Conservation (phyloP, 2,888 invertebrate species). For the Tachina fera region DNA sequence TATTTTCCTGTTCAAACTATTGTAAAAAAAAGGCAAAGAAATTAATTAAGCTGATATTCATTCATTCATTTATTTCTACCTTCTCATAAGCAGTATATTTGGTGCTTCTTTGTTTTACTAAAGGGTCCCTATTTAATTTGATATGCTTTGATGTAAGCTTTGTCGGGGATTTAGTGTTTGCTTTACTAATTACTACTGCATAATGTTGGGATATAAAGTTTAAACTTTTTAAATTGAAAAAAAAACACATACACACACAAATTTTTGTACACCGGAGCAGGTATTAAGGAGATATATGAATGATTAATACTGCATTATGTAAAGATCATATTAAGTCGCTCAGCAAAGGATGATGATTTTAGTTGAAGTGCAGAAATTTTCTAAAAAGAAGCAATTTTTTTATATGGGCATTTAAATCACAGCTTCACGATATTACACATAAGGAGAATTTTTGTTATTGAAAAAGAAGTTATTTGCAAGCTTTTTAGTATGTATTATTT, state of each 20-base stretch:
- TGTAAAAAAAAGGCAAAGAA: slow-evolving; percentile 15
- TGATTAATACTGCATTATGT: background rate
- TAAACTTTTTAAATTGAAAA: background rate
- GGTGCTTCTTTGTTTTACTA: slow-evolving; percentile 38
- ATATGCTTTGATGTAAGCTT: slow-evolving; percentile 36
- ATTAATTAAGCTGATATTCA: slow-evolving; percentile 63
- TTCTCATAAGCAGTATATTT: slow-evolving; percentile 49
- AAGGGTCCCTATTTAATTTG: slow-evolving; percentile 4
- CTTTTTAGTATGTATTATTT: no score
- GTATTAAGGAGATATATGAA: background rate
- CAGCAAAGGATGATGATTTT: background rate
- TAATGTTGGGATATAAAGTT: slow-evolving; percentile 41
- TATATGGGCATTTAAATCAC: background rate
- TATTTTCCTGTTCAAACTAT: slow-evolving; percentile 1
- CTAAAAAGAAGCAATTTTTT: background rate
- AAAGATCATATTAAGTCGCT: background rate
- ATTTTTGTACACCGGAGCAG: background rate
- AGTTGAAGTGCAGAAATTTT: background rate
- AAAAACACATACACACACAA: no score
- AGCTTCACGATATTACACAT: no score
- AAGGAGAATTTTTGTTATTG: no score
- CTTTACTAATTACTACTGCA: slow-evolving; percentile 70
- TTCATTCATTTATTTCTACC: slow-evolving; percentile 32
- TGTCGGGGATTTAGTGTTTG: slow-evolving; percentile 54
- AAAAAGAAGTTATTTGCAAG: no score